Evolutionary conservation across 2,113 vertebrate species (phyloP).

Genomic region (Plectropomus leopardus): DNA sequence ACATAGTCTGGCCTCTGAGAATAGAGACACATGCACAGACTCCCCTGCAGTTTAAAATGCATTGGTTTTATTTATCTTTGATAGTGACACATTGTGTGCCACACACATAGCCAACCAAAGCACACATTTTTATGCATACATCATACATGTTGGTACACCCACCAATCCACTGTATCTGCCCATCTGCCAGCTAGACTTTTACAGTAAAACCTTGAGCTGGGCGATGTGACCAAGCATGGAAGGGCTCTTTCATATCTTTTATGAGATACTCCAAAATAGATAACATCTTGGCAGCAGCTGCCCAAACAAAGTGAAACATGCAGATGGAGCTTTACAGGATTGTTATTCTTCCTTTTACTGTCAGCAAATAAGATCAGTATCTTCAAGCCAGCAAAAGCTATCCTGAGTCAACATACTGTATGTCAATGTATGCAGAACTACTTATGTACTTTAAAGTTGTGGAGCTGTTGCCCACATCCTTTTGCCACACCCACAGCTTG

Average conservation of each 20-base stretch:
- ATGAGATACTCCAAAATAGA: slow-evolving; percentile 36
- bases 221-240: slow-evolving; percentile 30
- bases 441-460: slow-evolving; percentile 32
- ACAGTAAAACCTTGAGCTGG: background rate
- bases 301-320: slow-evolving; percentile 33
- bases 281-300: slow-evolving; percentile 28
- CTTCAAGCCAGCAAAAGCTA: background rate
- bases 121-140: background rate
- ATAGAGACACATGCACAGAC: background rate
- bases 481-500: slow-evolving; percentile 50
- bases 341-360: background rate
- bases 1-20: slow-evolving; percentile 1
- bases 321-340: slow-evolving; percentile 23
- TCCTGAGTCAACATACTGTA: background rate
- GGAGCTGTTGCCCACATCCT: slow-evolving; percentile 35
- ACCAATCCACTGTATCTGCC: slow-evolving; percentile 1
- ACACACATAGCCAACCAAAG: slow-evolving; percentile 1
- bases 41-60: background rate
- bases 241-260: slow-evolving; percentile 20
- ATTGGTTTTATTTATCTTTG: background rate
- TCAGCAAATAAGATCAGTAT: slow-evolving; percentile 1
- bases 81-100: background rate
- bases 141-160: background rate
- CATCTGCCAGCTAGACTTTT: background rate
- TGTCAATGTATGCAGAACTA: background rate